Conservation (phyloP, 30 jellyfish, hydroid and myxozoan species). For the Haliclystus octoradiatus region DNA sequence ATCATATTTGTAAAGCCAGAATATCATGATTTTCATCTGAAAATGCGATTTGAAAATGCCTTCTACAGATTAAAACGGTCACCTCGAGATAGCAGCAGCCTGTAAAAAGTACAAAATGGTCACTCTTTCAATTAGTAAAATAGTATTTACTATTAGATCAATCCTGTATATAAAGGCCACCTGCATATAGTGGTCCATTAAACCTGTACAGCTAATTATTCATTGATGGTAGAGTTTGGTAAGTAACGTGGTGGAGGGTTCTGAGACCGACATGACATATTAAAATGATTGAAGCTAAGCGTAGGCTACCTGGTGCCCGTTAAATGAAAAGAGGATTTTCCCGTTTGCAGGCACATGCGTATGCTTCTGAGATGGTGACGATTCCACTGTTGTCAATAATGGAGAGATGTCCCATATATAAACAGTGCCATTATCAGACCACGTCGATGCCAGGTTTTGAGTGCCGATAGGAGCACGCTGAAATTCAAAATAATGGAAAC, state of each 20-base stretch:
- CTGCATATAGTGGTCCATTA: too few relatives aligned
- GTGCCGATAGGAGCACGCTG: conserved; percentile 48
- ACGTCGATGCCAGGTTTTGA: conserved; percentile 55
- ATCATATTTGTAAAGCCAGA: too few relatives aligned
- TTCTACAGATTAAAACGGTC: too few relatives aligned
- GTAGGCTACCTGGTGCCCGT: conserved; percentile 73
- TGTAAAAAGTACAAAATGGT: background rate
- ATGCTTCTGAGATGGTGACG: conserved; percentile 41
- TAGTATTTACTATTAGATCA: background rate
- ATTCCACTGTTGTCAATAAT: conserved; percentile 36
- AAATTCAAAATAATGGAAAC: too few relatives aligned
- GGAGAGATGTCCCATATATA: conserved; percentile 66
- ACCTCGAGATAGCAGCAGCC: too few relatives aligned
- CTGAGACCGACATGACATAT: too few relatives aligned
- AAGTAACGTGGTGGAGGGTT: too few relatives aligned
- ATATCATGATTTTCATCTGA: too few relatives aligned
- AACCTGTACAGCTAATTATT: too few relatives aligned
- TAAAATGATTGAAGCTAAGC: too few relatives aligned
- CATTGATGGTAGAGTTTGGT: too few relatives aligned
- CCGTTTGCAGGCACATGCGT: conserved; percentile 38
- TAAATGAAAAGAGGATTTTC: conserved; percentile 52
- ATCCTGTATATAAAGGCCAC: background rate
- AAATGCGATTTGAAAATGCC: too few relatives aligned
- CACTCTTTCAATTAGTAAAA: background rate
- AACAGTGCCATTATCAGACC: conserved; percentile 91